Base-by-base conservation (phyloP, 2,888 invertebrate species). In the Leptarthrus brevirostris region DNA sequence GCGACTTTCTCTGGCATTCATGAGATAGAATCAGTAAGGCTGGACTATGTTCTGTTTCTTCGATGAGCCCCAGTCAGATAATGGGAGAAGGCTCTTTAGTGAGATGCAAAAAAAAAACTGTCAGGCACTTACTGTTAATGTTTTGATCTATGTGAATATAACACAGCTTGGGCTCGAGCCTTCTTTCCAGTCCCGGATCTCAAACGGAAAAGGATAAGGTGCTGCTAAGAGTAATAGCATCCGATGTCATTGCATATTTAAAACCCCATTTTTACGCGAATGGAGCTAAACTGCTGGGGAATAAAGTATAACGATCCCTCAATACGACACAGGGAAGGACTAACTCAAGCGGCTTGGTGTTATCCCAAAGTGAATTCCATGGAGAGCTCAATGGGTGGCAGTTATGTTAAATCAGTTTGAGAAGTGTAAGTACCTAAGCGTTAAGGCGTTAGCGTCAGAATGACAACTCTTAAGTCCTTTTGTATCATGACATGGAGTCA, bases 231-330 rank as follows among this genome's bases (percentile, higher is more conserved):
- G 64, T 40, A 64, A 64, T 64, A 64, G 64, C 64, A 64, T 64
- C 64, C 64, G 64, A 44, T 64, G 64, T 24, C 47, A 44, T 64
- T 64, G 64, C 64, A 64, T 64, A 64, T 64, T 64, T 64, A 64
- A 64, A 64, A 64, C 36, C 44, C 44, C 47, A 64, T 64, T 64
- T 64, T 64, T 36, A 40, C 36, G 47, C 22, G 47, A 26, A 14
- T 14, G 12, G 44, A 20, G 64, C 47, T 64, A 47, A 64, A 47
- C 44, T 49, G 18, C 22, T 44, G 44, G 64, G 24, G 44, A 47
- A 40, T 64, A 24, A 47, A 44, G 14, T 20, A 24, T 14, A 64
- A 47, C 24, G 64, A 64, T 44, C 64, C 47, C 6, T 14, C 24
- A 64, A 44, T 20, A 24, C 40, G 54, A 2, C 18, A 1, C 18